Evolutionary conservation across 2,797 vertebrate species (phyloP), one percentile per base, ranked within the genome.

Genomic region (Takifugu rubripes): DNA sequence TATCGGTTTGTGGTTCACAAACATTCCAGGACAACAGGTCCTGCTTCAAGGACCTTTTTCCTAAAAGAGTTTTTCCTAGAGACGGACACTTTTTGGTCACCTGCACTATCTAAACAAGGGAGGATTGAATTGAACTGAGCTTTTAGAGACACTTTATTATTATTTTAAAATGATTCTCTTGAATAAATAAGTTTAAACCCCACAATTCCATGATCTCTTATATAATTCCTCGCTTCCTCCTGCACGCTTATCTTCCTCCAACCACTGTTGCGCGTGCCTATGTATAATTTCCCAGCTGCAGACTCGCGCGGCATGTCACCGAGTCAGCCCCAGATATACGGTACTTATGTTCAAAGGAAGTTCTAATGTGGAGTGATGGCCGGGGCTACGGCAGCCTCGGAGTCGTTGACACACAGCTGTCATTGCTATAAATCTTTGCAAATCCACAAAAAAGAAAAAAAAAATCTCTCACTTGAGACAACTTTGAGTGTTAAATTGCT

Each of bases 401-500:
- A 89, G 78, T 72, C 68, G 75, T 78, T 91, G 90, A 92, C 91
- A 91, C 89, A 84, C 90, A 91, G 90, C 90, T 91, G 91, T 91
- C 87, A 89, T 87, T 84, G 90, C 90, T 73, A 61, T 91, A 91
- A 90, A 92, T 92, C 90, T 90, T 21, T 83, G 78, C 78, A 91
- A 92, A 92, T 92, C 89, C 90, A 88, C 75, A 68, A 66, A 69
- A 63, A 61, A 61, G 17, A 7, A 72, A 60, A 56, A 70, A 70
- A 75, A 71, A 64, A 63, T 0, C 8, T 17, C 66, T 72, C 77
- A 80, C 80, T 58, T 57, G 69, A 83, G 83, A 76, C 6, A 84
- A 83, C 77, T 88, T 79, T 86, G 77, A 86, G 79, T 72, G 64
- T 57, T 80, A 80, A 87, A 87, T 87, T 86, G 82, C 84, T 79